Evolutionary conservation across 2,888 invertebrate genomes (phyloP), one percentile per base, ranked within the genome.

Genomic region (Crematogaster levior): DNA sequence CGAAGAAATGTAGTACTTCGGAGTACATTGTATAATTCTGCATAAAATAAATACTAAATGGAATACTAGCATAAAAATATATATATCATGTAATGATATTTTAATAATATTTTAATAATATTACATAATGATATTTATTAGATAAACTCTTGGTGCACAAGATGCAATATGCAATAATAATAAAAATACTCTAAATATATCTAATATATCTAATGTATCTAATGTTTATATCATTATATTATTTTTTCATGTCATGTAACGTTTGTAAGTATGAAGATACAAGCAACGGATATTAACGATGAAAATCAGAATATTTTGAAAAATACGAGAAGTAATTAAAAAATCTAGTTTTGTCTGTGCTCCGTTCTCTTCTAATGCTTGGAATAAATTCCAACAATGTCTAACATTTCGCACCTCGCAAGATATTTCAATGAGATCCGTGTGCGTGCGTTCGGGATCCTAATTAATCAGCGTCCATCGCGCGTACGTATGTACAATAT

Each of bases 401-500:
- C 46, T 37, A 65, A 65, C 51, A 53, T 56, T 30, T 56, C 24
- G 56, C 43, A 51, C 9, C 43, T 43, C 43, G 10, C 56, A 68
- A 68, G 56, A 43, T 58, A 40, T 40, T 43, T 24, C 43, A 27
- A n/a, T 12, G 58, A 58, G 58, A 58, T 4, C 9, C 40, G 24
- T 9, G 40, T 12, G 43, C 34, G 68, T 30, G 43, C 70, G n/a
- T 56, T 56, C 34, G 12, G 5, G 65, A 1, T 70, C 30, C 77
- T 79, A 79, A 79, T 79, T 79, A 79, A 79, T 79, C 68, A 79
- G 43, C 70, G 68, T 70, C 70, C 56, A 58, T 37, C 56, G 68
- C 43, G 56, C 56, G 37, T 48, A 46, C 21, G 24, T 43, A 56
- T 40, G 51, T 56, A 79, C 56, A 56, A 79, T 46, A 58, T 53